A percentile compares a stretch with the other conserved stretches of the same genome.
Conservation (phyloP, 2,797 vertebrate species). For the Sebastes itinus region DNA sequence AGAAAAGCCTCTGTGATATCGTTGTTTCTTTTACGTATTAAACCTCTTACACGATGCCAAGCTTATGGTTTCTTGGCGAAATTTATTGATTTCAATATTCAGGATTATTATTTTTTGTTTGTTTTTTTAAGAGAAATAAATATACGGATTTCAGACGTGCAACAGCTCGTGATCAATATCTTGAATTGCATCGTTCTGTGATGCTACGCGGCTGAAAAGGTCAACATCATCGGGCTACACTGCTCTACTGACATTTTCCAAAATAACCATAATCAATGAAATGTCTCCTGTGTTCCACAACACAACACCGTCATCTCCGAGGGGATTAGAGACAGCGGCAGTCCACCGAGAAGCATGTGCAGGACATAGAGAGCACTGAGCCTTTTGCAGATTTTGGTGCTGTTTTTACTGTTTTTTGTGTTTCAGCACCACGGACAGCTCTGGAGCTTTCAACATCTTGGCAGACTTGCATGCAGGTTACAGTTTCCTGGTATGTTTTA, state of each 20-base stretch:
- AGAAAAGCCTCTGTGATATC: not conserved
- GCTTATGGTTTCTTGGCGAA: not conserved
- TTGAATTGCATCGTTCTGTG: slow-evolving; percentile 42
- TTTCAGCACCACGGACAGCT: slow-evolving; percentile 77
- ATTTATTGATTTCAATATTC: not conserved
- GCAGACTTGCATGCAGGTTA: slow-evolving; percentile 9
- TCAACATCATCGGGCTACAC: slow-evolving; percentile 66
- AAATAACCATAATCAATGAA: slow-evolving; percentile 78
- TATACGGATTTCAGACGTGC: slow-evolving; percentile 24
- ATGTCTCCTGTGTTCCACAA: slow-evolving; percentile 58
- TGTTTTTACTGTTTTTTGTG: not conserved
- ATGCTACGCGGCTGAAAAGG: slow-evolving; percentile 64
- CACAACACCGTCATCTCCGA: slow-evolving; percentile 34
- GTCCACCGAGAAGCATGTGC: slow-evolving; percentile 45
- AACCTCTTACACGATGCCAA: not conserved
- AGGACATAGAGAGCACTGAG: not conserved
- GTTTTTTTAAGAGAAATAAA: not conserved
- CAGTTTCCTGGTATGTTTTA: slow-evolving; percentile 10
- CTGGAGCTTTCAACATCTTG: slow-evolving; percentile 13
- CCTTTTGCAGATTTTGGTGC: not conserved
- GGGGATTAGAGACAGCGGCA: slow-evolving; percentile 52
- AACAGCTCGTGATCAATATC: slow-evolving; percentile 53
- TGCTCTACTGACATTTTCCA: slow-evolving; percentile 72
- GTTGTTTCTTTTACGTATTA: not conserved
- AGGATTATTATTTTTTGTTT: not conserved